These are phyloP conservation scores for Pachydiplax longipennis DNA, from an alignment of 2,888 invertebrate species.

Conservation along the genomic window DNA sequence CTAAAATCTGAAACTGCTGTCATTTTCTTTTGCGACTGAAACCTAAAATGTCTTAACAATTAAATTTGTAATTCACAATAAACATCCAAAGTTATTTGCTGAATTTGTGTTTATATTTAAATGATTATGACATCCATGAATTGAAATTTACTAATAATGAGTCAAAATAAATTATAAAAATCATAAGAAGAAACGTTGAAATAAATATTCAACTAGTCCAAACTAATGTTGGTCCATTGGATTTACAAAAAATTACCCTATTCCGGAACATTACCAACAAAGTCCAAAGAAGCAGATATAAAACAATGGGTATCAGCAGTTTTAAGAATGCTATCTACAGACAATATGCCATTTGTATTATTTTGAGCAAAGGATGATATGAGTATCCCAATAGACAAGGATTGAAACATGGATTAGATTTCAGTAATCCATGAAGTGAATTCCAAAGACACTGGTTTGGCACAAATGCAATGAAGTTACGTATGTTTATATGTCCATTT, in stretches of 20 bases:
- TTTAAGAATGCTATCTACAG: background rate
- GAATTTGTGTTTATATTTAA: background rate
- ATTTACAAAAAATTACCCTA: background rate
- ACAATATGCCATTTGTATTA: background rate
- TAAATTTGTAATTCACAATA: no score
- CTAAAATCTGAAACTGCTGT: no score
- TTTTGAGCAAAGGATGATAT: slow-evolving; percentile 41
- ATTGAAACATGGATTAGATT: background rate
- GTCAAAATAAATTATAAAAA: background rate
- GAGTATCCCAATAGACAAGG: background rate
- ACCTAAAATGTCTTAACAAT: no score
- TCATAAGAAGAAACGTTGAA: background rate
- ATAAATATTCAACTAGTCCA: background rate
- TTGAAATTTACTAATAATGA: background rate
- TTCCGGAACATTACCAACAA: background rate
- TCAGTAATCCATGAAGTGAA: background rate
- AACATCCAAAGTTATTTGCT: no score
- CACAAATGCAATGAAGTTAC: background rate
- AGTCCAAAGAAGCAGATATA: background rate
- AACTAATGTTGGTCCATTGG: background rate
- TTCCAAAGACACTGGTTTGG: background rate
- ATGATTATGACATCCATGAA: background rate
- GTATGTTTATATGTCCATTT: background rate
- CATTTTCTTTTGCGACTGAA: no score
- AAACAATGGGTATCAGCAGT: background rate